Base-by-base conservation (phyloP, 2,888 invertebrate genomes). In the Bombyx huttoni region DNA sequence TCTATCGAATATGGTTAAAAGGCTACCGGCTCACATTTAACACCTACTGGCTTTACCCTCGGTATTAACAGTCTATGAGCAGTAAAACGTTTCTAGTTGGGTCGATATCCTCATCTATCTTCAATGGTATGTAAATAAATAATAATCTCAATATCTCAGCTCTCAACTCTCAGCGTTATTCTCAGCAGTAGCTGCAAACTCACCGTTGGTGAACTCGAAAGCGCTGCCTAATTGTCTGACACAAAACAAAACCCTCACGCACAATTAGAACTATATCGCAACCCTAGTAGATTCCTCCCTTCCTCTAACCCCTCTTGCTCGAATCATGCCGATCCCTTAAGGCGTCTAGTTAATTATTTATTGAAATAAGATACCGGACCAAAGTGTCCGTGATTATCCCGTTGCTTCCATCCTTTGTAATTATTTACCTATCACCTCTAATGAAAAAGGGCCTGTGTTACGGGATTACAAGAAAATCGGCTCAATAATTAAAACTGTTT, bases 401-500 rank as follows among this genome's bases (percentile, higher is more conserved):
- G 54, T 60, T 59, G 56, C 57, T 54, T 56, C 52, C 47, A 51
- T 46, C 52, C 47, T 14, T 49, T 47, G 14, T 47, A 46, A 51
- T 52, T 62, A 65, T 63, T 67, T 64, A 61, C 59, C 59, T 58
- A 64, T 62, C 51, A 54, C 55, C 51, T 58, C 50, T 66, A 66
- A 68, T 69, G 64, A 70, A 72, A 68, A 67, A 62, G 65, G 64
- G 65, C 48, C 52, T 52, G 24, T 24, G 24, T 24, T 24, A 24
- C 58, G 58, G 61, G 63, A 62, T 67, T 63, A 67, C 49, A 33
- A 14, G 14, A 60, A 58, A 52, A 58, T 59, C 59, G 54, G 58
- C 56, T 56, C 63, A 54, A 58, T 69, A 65, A 75, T 67, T 68
- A 64, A 68, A 65, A 68, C 60, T 62, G 64, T 64, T 67, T 61